Conservation (phyloP, 2,888 invertebrate genomes). For the Temnothorax rugatulus region DNA sequence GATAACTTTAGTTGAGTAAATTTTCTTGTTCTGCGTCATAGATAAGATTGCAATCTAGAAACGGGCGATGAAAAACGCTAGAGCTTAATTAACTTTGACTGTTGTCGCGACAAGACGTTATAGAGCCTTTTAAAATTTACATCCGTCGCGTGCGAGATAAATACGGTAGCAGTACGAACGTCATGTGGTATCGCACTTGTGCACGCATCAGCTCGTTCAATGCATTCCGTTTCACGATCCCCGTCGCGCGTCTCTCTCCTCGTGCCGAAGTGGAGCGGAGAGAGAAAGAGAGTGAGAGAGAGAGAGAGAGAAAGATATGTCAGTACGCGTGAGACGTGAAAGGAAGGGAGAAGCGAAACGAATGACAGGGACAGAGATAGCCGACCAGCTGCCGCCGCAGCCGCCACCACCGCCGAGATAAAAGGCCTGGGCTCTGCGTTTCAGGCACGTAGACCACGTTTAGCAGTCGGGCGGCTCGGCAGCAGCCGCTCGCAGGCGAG, state of each 20-base stretch:
- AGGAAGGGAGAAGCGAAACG: background rate
- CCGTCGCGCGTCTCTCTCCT: background rate
- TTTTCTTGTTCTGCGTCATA: background rate
- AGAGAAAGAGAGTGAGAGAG: background rate
- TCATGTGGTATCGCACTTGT: conserved; percentile 1
- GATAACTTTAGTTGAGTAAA: background rate
- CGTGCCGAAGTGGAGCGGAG: conserved; percentile 25
- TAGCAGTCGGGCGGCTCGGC: conserved; percentile 76
- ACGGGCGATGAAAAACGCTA: background rate
- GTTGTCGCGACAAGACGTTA: background rate
- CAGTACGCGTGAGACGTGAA: conserved; percentile 3
- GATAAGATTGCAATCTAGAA: conserved; percentile 10
- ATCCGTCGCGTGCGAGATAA: background rate
- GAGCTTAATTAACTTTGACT: background rate
- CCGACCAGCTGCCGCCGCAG: background rate
- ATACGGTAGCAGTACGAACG: background rate
- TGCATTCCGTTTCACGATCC: conserved; percentile 27
- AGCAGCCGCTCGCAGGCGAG: conserved; percentile 26
- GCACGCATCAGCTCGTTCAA: background rate
- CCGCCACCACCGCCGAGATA: conserved; percentile 59
- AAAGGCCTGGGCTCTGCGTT: conserved; percentile 70
- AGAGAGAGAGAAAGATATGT: background rate
- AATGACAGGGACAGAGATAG: conserved; percentile 44
- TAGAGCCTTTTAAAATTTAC: background rate
- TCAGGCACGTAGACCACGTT: conserved; percentile 80